These are phyloP conservation scores for Lipotes vexillifer DNA, from an alignment of 2,113 vertebrate species.

Conservation along the genomic window DNA sequence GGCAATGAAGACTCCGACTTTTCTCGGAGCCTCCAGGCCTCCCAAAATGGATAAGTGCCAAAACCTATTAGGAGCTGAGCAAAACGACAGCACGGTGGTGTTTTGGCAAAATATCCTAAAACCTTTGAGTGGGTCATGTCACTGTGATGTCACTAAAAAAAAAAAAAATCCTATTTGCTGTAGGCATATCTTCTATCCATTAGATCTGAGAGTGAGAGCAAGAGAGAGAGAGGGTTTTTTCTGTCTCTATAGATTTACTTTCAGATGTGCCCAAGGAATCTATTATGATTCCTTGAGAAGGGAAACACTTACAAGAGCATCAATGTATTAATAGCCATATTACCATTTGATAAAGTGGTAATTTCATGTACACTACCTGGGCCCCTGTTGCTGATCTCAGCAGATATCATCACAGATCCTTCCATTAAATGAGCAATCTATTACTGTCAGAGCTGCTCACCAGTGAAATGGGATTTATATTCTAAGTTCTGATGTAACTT, in stretches of 20 bases:
- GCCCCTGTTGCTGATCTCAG: not conserved
- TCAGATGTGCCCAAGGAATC: not conserved
- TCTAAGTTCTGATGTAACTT: not conserved
- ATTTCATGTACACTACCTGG: not conserved
- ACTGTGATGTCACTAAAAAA: not conserved
- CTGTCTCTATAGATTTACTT: not conserved
- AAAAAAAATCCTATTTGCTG: not conserved
- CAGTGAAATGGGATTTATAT: not conserved
- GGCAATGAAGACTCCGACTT: conserved; percentile 18
- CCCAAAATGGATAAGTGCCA: not conserved
- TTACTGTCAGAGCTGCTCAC: not conserved
- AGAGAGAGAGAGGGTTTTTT: not conserved
- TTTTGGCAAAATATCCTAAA: not conserved
- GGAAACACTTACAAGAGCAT: not conserved
- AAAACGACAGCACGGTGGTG: not conserved
- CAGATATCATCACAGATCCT: not conserved
- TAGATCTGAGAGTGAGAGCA: not conserved
- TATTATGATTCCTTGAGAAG: not conserved
- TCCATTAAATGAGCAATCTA: not conserved
- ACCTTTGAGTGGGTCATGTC: not conserved
- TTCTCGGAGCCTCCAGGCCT: not conserved
- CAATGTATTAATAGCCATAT: not conserved
- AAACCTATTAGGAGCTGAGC: not conserved
- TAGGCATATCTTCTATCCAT: not conserved
- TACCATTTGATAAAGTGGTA: not conserved